Evolutionary conservation across 2,888 invertebrate genomes (phyloP).

Genomic region (Aspidiotus rigidus): DNA sequence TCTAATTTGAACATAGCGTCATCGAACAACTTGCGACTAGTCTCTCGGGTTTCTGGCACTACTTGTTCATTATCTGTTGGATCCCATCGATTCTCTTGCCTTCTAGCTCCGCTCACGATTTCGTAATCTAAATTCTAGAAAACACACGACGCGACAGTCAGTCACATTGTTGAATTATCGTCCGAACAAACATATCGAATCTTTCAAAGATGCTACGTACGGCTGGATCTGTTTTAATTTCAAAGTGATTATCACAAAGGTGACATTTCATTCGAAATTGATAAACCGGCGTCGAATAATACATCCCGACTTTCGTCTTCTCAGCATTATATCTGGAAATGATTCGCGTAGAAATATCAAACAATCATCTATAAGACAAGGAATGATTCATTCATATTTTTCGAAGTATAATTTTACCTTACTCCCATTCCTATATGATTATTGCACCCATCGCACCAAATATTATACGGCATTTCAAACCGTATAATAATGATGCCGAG

Average conservation of each 20-base stretch:
- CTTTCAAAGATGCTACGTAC: constrained; percentile 17
- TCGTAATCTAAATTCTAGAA: constrained; percentile 90
- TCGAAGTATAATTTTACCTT: constrained; percentile 44
- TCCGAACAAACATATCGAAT: background rate
- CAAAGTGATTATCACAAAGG: constrained; percentile 91
- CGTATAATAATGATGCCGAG: constrained; percentile 91
- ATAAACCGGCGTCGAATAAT: constrained; percentile 93
- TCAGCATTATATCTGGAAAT: constrained; percentile 75
- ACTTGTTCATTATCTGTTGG: constrained; percentile 90
- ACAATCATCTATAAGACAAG: background rate
- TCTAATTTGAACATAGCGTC: constrained; percentile 98
- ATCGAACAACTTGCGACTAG: constrained; percentile 76
- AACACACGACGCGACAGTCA: constrained; percentile 5
- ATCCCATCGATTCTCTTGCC: constrained; percentile 98
- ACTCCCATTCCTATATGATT: constrained; percentile 99
- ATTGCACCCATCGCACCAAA: constrained; percentile 97
- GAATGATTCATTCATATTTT: background rate
- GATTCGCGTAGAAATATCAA: background rate
- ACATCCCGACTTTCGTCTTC: constrained; percentile 90
- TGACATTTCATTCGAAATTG: constrained; percentile 99
- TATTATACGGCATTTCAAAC: constrained; percentile 99
- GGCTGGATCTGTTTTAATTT: constrained; percentile 94
- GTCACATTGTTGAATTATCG: background rate
- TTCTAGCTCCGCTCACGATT: constrained; percentile 83
- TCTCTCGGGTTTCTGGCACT: constrained; percentile 83